These are phyloP conservation scores for Lophura nycthemera DNA, from an alignment of 2,113 vertebrate genomes.

Conservation along the genomic window DNA sequence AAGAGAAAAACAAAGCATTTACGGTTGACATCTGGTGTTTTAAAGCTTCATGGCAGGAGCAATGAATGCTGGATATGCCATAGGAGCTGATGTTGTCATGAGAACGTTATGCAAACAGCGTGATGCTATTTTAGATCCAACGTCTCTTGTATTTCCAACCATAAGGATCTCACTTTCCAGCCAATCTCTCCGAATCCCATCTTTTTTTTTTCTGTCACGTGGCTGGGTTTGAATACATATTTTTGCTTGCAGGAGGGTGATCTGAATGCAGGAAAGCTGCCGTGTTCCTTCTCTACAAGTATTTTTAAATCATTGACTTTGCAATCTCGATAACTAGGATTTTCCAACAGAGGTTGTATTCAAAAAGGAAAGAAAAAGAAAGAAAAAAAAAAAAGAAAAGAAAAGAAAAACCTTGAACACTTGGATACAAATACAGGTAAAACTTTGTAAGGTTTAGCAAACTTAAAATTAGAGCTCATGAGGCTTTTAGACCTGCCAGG, in stretches of 20 bases:
- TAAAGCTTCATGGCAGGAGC: not conserved
- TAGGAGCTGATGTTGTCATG: not conserved
- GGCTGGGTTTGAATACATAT: not conserved
- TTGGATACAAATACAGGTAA: not conserved
- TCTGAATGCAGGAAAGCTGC: not conserved
- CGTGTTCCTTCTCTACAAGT: not conserved
- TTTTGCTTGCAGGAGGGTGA: not conserved
- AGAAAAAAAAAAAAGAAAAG: not conserved
- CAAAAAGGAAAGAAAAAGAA: not conserved
- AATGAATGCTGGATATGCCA: not conserved
- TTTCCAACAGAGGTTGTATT: not conserved
- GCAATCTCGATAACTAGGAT: not conserved
- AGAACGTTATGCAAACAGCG: not conserved
- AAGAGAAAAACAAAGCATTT: slow-evolving; percentile 7
- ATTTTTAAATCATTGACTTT: not conserved
- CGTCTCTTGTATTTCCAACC: not conserved
- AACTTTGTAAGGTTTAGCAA: slow-evolving; percentile 42
- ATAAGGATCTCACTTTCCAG: not conserved
- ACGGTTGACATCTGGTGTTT: not conserved
- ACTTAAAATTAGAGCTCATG: slow-evolving; percentile 21
- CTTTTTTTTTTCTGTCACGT: not conserved
- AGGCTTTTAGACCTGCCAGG: slow-evolving; percentile 11
- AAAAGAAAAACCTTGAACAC: not conserved
- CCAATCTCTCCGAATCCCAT: not conserved
- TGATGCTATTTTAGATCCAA: not conserved